These are phyloP conservation scores for Agrypnia vestita DNA, from an alignment of 1,140 invertebrate genomes.

Conservation along the genomic window DNA sequence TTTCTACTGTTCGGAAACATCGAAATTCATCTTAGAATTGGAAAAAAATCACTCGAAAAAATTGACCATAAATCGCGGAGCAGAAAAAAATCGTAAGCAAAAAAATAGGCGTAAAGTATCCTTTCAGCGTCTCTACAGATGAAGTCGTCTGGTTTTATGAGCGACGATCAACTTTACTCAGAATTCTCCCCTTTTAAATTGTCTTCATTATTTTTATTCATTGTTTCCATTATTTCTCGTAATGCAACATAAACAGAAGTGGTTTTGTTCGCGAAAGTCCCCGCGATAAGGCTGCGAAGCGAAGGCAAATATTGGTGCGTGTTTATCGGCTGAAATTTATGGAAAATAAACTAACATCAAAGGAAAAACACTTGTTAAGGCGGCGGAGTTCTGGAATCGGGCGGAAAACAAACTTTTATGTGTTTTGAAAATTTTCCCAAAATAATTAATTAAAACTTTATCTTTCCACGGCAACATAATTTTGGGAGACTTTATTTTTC, in stretches of 20 bases:
- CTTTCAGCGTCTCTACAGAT: conserved; percentile 1
- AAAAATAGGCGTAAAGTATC: background rate
- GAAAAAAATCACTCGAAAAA: no score
- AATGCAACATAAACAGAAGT: conserved; percentile 40
- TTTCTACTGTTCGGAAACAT: no score
- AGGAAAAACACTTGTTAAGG: conserved; percentile 17
- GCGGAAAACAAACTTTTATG: background rate
- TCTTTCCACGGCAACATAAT: background rate
- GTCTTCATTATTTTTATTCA: conserved; percentile 29
- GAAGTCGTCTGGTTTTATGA: conserved; percentile 28
- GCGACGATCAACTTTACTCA: conserved; percentile 6
- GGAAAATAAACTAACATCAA: conserved; percentile 38
- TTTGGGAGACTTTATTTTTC: background rate
- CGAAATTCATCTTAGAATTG: no score
- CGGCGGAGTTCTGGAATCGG: background rate
- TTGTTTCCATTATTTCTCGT: conserved; percentile 35
- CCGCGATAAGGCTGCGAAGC: background rate
- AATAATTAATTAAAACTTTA: conserved; percentile 33
- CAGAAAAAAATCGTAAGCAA: background rate
- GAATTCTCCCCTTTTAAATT: conserved; percentile 8
- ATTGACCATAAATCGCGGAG: no score
- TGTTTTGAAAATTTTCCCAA: conserved; percentile 8
- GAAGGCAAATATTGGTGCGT: conserved; percentile 31
- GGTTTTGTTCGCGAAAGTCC: background rate
- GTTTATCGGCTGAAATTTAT: conserved; percentile 37